Conservation (phyloP, 2,113 vertebrate genomes). For the Cyanistes caeruleus region DNA sequence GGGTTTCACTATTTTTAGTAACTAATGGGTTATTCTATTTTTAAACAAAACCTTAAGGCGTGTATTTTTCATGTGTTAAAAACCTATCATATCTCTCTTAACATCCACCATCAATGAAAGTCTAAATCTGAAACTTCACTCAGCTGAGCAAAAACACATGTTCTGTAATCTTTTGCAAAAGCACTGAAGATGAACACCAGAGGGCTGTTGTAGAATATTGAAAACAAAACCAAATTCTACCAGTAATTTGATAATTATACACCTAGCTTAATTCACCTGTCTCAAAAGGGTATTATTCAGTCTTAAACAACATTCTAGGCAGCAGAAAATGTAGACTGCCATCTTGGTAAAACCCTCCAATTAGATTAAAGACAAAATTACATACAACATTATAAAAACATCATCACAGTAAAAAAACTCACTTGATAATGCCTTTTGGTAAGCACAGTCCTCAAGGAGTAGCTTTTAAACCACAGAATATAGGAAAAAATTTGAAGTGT, state of each 20-base stretch:
- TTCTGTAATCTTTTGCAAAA: neutral
- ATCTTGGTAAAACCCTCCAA: neutral
- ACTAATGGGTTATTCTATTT: neutral
- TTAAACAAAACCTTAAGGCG: neutral
- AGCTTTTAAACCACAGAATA: neutral
- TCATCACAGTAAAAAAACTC: accelerated
- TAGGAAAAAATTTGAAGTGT: accelerated
- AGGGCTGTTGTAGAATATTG: neutral
- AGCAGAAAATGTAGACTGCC: neutral
- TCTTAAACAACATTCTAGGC: neutral
- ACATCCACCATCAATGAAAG: neutral
- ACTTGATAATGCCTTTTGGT: neutral
- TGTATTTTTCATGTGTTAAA: neutral
- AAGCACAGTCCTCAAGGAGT: neutral
- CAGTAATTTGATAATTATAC: neutral
- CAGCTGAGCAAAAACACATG: neutral
- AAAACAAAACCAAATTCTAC: neutral
- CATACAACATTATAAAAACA: neutral
- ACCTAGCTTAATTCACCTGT: neutral
- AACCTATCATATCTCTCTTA: neutral
- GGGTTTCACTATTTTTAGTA: neutral
- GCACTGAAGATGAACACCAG: neutral
- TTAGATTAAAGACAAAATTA: neutral
- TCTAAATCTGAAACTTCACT: neutral
- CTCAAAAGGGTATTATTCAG: neutral